These are phyloP conservation scores for Cenopis cana DNA, from an alignment of 2,888 invertebrate species.

Conservation along the genomic window DNA sequence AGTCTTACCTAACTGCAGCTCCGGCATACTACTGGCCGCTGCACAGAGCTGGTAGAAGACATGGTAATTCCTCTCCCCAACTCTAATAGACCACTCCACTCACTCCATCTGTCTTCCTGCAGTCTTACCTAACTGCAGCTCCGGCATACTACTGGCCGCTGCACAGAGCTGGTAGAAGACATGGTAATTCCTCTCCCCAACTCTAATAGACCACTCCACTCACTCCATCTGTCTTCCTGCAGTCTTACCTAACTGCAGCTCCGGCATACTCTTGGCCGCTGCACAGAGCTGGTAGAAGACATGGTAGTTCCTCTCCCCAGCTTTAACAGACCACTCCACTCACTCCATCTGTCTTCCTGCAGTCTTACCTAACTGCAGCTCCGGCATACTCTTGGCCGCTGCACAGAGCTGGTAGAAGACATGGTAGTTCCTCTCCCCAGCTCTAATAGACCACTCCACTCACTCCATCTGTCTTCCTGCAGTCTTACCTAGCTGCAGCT, in stretches of 20 bases:
- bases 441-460: conserved; percentile 96
- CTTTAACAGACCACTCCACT: conserved; percentile 97
- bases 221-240: background rate
- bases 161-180: conserved; percentile 99
- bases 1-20: too few relatives aligned
- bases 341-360: background rate
- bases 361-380: conserved; percentile 88
- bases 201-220: conserved; percentile 97
- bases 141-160: conserved; percentile 88
- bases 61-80: conserved; percentile 98
- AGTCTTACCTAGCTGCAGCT: conserved; percentile 88
- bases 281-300: conserved; percentile 99
- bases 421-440: conserved; percentile 98
- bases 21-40: conserved; percentile 88
- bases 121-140: conserved; percentile 88
- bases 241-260: conserved; percentile 88
- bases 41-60: conserved; percentile 99
- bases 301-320: conserved; percentile 98
- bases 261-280: conserved; percentile 88
- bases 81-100: conserved; percentile 59
- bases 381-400: conserved; percentile 88
- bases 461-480: conserved; percentile 40
- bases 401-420: conserved; percentile 99
- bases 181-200: conserved; percentile 98
- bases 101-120: too few relatives aligned